Evolutionary conservation across 2,888 invertebrate genomes (phyloP).

Genomic region (Lumbricus terrestris): DNA sequence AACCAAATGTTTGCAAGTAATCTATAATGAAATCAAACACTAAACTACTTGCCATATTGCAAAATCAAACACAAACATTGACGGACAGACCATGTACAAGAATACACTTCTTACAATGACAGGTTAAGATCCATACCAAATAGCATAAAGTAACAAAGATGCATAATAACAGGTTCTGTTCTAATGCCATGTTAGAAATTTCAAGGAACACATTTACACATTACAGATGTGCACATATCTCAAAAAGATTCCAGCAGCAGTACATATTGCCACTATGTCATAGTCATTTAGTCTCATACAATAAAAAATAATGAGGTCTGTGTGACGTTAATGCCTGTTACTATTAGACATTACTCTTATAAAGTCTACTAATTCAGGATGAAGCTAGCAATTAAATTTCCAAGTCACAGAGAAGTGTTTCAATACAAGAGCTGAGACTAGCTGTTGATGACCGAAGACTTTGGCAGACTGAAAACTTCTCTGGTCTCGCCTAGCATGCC

Average conservation of each 20-base stretch:
- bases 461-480: neutral
- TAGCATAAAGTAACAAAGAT: too few relatives aligned
- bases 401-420: neutral
- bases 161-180: too few relatives aligned
- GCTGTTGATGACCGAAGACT: neutral
- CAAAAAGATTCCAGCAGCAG: too few relatives aligned
- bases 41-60: too few relatives aligned
- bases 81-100: neutral
- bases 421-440: neutral
- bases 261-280: neutral
- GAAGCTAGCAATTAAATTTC: neutral
- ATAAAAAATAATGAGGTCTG: neutral
- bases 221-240: neutral
- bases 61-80: neutral
- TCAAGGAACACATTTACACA: too few relatives aligned
- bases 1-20: neutral
- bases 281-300: neutral
- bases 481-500: conserved; percentile 63
- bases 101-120: neutral
- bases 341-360: neutral
- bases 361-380: neutral
- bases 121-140: neutral
- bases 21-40: neutral
- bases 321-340: neutral
- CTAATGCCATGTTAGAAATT: neutral